Percentiles rank a stretch among this genome's conserved stretches.
Evolutionary conservation across 2,888 invertebrate species (phyloP).

Genomic region (Muscina levida): DNA sequence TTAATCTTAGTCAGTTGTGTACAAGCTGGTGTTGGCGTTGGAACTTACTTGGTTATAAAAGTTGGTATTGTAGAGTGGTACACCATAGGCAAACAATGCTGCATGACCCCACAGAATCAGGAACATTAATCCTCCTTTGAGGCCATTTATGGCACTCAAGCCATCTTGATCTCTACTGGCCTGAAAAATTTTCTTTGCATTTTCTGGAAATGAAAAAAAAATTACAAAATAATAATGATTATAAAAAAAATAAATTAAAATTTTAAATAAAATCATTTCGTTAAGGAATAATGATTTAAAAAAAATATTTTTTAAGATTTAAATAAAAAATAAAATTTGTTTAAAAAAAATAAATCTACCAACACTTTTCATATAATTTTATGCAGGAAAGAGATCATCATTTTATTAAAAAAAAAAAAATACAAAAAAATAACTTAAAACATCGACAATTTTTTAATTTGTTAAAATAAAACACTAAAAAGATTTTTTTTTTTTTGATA

Average conservation of each 20-base stretch:
- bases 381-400: no score
- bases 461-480: no score
- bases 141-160: constrained; percentile 84
- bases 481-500: no score
- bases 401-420: no score
- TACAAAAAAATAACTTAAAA: no score
- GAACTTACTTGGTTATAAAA: constrained; percentile 79
- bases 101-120: constrained; percentile 86
- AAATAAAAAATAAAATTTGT: background rate
- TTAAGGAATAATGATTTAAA: no score
- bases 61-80: constrained; percentile 84
- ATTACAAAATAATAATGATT: background rate
- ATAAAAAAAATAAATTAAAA: constrained; percentile 16
- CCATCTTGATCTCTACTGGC: constrained; percentile 82
- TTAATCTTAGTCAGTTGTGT: no score
- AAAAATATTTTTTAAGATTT: no score
- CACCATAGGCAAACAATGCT: constrained; percentile 84
- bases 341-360: background rate
- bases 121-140: constrained; percentile 85
- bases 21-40: no score
- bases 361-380: no score
- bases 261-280: background rate
- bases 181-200: constrained; percentile 74
- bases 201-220: constrained; percentile 69
- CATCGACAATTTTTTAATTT: no score